Evolutionary conservation across 2,113 vertebrate species (phyloP), one percentile per base, ranked within the genome.

Genomic region (Nansenia antarctica): DNA sequence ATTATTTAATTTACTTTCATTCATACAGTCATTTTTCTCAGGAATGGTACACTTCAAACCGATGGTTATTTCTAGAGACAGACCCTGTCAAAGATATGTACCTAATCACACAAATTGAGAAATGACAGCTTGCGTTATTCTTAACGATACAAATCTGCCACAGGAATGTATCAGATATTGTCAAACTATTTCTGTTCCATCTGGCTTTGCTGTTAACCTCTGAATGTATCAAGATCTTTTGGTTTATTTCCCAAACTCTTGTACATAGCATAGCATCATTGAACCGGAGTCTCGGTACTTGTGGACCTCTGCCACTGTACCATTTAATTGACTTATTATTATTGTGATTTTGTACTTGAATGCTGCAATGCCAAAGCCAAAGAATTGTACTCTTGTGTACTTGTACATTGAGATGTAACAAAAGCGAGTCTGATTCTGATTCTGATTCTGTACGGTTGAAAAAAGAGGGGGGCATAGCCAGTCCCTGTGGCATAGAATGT

Each of bases 201-300:
- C 86, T 90, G 87, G 73, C 71, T 80, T 84, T 84, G 62, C 60
- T 59, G 78, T 87, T 82, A 83, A 72, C 58, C 60, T 75, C 53
- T 71, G 67, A 42, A 35, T 77, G 58, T 71, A 75, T 63, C 53
- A 70, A 20, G 22, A 71, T 65, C 67, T 68, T n/a, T n/a, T n/a
- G n/a, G 81, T 62, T 30, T 73, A 76, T 72, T 80, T 82, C 68
- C 71, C 69, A 73, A 82, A 77, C 76, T 55, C n/a, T 1, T 47
- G 69, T 57, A 37, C 76, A 79, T 81, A 69, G 68, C 49, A 1
- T 49, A 65, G 61, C 60, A 49, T 35, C 55, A 6, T 30, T 74
- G 73, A 83, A 77, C 69, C 77, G 47, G 32, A 67, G 57, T 24
- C 3, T 55, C 29, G 9, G 15, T 30, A 18, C 27, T 15, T 58